A percentile compares a stretch with the other conserved stretches of the same genome.
These are phyloP conservation scores for Acyrthosiphon pisum DNA, from an alignment of 1,140 invertebrate species.

Conservation along the genomic window DNA sequence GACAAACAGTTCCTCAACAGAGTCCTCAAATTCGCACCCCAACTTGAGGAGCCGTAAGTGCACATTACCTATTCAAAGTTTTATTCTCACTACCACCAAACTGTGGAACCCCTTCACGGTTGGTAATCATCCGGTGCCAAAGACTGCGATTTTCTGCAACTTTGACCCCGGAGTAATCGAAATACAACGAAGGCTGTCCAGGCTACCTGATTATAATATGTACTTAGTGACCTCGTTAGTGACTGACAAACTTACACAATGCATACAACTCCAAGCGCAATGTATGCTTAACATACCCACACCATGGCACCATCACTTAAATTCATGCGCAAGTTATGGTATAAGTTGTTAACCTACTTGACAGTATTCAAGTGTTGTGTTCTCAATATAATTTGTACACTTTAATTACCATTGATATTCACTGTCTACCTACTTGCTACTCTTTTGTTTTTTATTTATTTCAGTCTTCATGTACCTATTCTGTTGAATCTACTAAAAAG, in stretches of 20 bases:
- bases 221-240: too few relatives aligned
- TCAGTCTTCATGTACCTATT: too few relatives aligned
- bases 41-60: slow-evolving; percentile 81
- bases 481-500: too few relatives aligned
- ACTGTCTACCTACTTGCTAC: not conserved
- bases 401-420: not conserved
- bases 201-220: too few relatives aligned
- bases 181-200: too few relatives aligned
- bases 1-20: slow-evolving; percentile 78
- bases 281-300: too few relatives aligned
- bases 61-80: not conserved
- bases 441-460: not conserved
- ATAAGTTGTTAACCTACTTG: not conserved
- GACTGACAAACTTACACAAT: too few relatives aligned
- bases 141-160: not conserved
- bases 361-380: not conserved
- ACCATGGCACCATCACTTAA: too few relatives aligned
- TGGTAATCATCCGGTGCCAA: not conserved
- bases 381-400: not conserved
- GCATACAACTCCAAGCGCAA: too few relatives aligned
- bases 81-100: not conserved
- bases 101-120: not conserved
- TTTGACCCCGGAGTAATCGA: not conserved
- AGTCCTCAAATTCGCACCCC: slow-evolving; percentile 77
- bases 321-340: not conserved